Evolutionary conservation across 2,888 invertebrate genomes (phyloP), one percentile per base, ranked within the genome.

Genomic region (Labia minor): DNA sequence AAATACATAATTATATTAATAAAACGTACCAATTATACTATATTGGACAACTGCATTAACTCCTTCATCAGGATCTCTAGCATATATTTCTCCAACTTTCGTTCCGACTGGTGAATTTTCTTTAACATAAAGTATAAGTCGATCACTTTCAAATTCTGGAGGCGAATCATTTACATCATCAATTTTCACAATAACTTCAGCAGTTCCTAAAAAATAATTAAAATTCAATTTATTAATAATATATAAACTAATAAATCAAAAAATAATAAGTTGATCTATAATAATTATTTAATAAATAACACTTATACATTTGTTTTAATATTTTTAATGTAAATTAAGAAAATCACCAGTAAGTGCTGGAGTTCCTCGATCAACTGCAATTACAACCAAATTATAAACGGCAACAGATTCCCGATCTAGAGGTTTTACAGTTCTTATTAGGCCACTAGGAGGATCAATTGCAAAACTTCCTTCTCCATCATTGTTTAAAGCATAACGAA

Each of bases 91-190:
- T 0, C 95, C 96, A 0, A 98, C 93, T 0, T 91, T 90, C 0
- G 95, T 93, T 0, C 95, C 97, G 0, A 95, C 86, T 0, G 97
- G 96, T n/a, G 94, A 94, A 76, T 99, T 98, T 79, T 99, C 98
- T 0, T 92, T 83, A 2, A 98, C 89, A 76, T 92, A 93, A 49
- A 96, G 84, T 0, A 88, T 86, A 14, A 98, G 88, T 75, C 90
- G 89, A 73, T 94, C 92, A 1, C 90, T 89, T 69, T 91, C 88
- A 77, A 95, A 95, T 0, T 89, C 88, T 0, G 94, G 94, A 0
- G 94, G 92, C 0, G 92, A 92, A 75, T 94, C 94, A 74, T 94
- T 94, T 10, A 94, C 88, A 74, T 94, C 93, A 74, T 92, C 91
- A 66, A 94, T 83, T 73, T 88, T 86, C 65, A 95, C 87, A 68